Evolutionary conservation across 2,888 invertebrate species (phyloP).

Genomic region (Drosophila borealis): DNA sequence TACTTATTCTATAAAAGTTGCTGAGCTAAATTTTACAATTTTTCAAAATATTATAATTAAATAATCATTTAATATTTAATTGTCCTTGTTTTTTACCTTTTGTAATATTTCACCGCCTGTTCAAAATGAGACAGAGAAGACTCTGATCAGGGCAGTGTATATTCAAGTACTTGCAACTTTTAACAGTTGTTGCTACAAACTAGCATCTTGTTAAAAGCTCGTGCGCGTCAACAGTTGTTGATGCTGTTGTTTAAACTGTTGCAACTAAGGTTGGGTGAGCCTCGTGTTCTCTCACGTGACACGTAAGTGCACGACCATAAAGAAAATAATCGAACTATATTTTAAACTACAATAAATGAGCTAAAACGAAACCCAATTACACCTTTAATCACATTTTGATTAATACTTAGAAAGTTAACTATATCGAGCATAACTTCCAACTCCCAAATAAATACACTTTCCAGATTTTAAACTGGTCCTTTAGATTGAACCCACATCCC

Average conservation of each 20-base stretch:
- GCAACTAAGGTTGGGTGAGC: slow-evolving; percentile 10
- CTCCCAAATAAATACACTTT: too few species aligned
- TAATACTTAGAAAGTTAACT: too few species aligned
- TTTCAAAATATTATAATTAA: too few species aligned
- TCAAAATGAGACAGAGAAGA: not conserved
- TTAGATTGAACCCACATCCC: too few species aligned
- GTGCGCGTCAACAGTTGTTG: slow-evolving; percentile 48
- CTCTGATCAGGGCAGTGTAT: slow-evolving; percentile 22
- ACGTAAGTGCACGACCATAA: not conserved
- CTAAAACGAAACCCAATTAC: not conserved
- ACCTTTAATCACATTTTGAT: not conserved
- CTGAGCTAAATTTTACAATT: too few species aligned
- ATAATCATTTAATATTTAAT: too few species aligned
- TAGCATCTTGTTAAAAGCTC: slow-evolving; percentile 40
- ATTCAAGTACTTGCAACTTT: slow-evolving; percentile 14
- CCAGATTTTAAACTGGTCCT: too few species aligned
- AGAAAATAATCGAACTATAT: not conserved
- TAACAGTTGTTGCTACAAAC: slow-evolving; percentile 54
- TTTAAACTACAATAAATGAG: not conserved
- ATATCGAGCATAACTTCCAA: too few species aligned
- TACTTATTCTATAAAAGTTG: too few species aligned
- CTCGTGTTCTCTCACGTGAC: not conserved
- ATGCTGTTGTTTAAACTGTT: slow-evolving; percentile 20
- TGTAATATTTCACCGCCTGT: not conserved
- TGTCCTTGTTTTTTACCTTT: too few species aligned